Conservation (phyloP, 2,888 invertebrate genomes). For the Sericinus montela region DNA sequence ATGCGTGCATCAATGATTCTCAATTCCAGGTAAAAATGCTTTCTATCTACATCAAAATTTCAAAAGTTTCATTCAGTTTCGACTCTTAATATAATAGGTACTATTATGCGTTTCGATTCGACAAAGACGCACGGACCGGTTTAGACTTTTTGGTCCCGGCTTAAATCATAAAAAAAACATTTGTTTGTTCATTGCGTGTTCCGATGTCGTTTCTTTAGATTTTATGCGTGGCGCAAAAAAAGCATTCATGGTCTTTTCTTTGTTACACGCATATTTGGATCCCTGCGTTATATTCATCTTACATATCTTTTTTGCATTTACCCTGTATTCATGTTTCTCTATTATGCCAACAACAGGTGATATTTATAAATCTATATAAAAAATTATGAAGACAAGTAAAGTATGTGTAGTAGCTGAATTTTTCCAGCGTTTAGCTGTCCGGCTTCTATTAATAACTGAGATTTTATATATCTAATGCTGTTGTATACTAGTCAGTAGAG, state of each 20-base stretch:
- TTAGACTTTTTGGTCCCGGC: slow-evolving; percentile 32
- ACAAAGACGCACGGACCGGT: slow-evolving; percentile 43
- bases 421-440: too few relatives aligned
- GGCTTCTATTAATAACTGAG: too few relatives aligned
- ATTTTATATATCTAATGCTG: too few relatives aligned
- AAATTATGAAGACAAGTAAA: too few relatives aligned
- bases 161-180: slow-evolving; percentile 39
- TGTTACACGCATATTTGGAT: slow-evolving; percentile 13
- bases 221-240: slow-evolving; percentile 17
- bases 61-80: slow-evolving; percentile 31
- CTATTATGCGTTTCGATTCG: slow-evolving; percentile 33
- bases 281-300: slow-evolving; percentile 9
- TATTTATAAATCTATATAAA: too few relatives aligned
- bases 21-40: background rate
- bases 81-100: slow-evolving; percentile 44
- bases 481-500: too few relatives aligned
- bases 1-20: slow-evolving; percentile 19
- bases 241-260: slow-evolving; percentile 13
- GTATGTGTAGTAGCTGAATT: too few relatives aligned
- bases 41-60: slow-evolving; percentile 11
- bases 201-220: slow-evolving; percentile 30
- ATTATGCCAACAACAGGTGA: background rate
- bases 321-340: background rate
- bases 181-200: slow-evolving; percentile 27
- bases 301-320: background rate